These are phyloP conservation scores for Melanostigma gelatinosum DNA, from an alignment of 2,113 vertebrate species.

Conservation along the genomic window DNA sequence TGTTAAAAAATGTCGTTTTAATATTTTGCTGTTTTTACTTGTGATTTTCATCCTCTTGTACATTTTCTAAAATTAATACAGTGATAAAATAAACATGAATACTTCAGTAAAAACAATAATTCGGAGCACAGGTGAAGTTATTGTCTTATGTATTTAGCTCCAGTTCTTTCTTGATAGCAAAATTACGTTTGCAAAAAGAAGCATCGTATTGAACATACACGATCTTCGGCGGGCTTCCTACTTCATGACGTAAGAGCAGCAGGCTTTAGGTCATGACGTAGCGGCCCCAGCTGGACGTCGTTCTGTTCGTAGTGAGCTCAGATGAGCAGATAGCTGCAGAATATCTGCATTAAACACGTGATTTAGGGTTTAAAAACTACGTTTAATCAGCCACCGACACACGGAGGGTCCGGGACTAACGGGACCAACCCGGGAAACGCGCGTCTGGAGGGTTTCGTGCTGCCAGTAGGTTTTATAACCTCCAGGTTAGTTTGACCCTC, in stretches of 20 bases:
- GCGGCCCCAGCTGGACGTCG: slow-evolving; percentile 33
- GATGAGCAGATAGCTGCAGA: not conserved
- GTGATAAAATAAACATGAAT: too few relatives aligned
- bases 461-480: too few relatives aligned
- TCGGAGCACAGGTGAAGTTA: too few relatives aligned
- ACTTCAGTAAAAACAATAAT: too few relatives aligned
- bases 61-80: too few relatives aligned
- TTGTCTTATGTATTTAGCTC: too few relatives aligned
- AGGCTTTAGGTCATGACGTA: slow-evolving; percentile 7
- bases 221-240: slow-evolving; percentile 12
- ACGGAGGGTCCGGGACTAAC: rapidly evolving
- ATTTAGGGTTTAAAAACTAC: not conserved
- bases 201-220: rapidly evolving
- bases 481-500: slow-evolving; percentile 53
- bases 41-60: not conserved
- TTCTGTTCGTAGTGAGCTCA: not conserved
- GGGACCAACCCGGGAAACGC: not conserved
- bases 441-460: not conserved
- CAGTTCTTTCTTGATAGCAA: too few relatives aligned
- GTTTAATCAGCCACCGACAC: not conserved
- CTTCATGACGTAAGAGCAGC: not conserved
- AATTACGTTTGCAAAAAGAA: not conserved
- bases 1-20: not conserved
- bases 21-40: too few relatives aligned
- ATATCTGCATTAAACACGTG: not conserved